Percentiles rank a stretch among this genome's conserved stretches.
phyloP scores from a whole-genome alignment of 35 echinoderm and acorn worm species.

The Acanthaster planci region DNA sequence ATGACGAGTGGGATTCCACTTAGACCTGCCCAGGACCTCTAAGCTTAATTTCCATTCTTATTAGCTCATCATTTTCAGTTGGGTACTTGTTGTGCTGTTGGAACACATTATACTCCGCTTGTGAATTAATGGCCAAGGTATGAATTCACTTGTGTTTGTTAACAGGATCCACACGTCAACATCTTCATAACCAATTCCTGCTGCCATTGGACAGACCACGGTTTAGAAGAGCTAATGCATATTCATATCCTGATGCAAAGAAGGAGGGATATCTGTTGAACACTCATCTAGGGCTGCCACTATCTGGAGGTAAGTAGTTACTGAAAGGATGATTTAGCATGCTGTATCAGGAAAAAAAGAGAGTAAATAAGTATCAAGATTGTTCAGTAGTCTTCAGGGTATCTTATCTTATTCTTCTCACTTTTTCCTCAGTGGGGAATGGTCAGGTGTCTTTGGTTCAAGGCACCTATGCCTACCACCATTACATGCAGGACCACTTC shows the following conservation, averaged over 20 bases:
- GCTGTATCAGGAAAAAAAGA: background rate
- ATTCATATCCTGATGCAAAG: conserved; percentile 66
- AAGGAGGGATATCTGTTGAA: conserved; percentile 72
- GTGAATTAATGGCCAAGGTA: too few relatives aligned
- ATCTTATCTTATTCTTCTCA: background rate
- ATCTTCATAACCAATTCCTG: conserved; percentile 60
- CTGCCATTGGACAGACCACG: conserved; percentile 76
- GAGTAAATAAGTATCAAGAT: background rate
- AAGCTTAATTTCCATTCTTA: too few relatives aligned
- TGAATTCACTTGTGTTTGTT: background rate
- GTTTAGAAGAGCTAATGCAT: conserved; percentile 75
- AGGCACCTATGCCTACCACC: conserved; percentile 91
- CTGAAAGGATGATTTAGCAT: too few relatives aligned
- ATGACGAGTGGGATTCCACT: too few relatives aligned
- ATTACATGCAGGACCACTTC: conserved; percentile 96
- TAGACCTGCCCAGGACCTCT: too few relatives aligned
- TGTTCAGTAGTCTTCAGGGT: background rate
- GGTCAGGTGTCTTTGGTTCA: conserved; percentile 67
- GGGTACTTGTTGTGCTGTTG: too few relatives aligned
- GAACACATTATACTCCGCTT: too few relatives aligned
- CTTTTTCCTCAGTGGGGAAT: conserved; percentile 46
- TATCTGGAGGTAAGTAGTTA: conserved; percentile 55
- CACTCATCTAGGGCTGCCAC: conserved; percentile 76
- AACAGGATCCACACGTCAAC: conserved; percentile 54
- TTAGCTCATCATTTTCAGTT: background rate